Base-by-base conservation (phyloP, 2,797 vertebrate species). In the Cynopterus sphinx region DNA sequence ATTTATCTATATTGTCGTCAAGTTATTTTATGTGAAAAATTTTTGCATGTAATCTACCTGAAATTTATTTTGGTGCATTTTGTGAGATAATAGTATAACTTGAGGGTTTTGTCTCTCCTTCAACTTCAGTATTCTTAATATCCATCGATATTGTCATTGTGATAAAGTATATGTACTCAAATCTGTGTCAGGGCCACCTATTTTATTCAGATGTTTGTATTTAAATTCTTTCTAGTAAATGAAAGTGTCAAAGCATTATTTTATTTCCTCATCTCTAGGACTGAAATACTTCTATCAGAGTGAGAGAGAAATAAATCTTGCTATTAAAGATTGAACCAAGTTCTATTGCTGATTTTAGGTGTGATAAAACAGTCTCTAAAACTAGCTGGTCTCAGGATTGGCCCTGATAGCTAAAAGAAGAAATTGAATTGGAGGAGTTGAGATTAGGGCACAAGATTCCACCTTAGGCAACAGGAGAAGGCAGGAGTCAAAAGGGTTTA, bases 151-250 rank as follows among this genome's bases (percentile, higher is more conserved):
- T 31, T 16, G n/a, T 78, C 67, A 75, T 0, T 79, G 49, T 61
- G 11, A 28, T 28, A 28, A 61, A 61, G 26, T 61, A 15, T 61
- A 61, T 61, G 24, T 71, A 65, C 57, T 53, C 41, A 57, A 78
- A 41, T 4, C 17, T 93, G 51, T 81, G 68, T 73, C 51, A 87
- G 33, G 70, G 28, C 12, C 21, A 51, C 21, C 21, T 43, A 83
- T 61, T 75, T 15, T 28, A 71, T 73, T 83, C 28, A 86, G 8
- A 85, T 39, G 24, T 55, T 94, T 61, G 12, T 24, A 88, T 95
- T 96, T 97, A 93, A 94, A 75, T 75, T 79, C 28, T 75, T 73
- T 77, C n/a, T 57, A 87, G 26, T 31, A 61, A 55, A 65, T 41
- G 49, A 53, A 67, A 79, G 41, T 51, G 16, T 46, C 2, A 51